These are phyloP conservation scores for Pangasius mekongensis DNA, from an alignment of 2,797 vertebrate genomes.

Conservation along the genomic window DNA sequence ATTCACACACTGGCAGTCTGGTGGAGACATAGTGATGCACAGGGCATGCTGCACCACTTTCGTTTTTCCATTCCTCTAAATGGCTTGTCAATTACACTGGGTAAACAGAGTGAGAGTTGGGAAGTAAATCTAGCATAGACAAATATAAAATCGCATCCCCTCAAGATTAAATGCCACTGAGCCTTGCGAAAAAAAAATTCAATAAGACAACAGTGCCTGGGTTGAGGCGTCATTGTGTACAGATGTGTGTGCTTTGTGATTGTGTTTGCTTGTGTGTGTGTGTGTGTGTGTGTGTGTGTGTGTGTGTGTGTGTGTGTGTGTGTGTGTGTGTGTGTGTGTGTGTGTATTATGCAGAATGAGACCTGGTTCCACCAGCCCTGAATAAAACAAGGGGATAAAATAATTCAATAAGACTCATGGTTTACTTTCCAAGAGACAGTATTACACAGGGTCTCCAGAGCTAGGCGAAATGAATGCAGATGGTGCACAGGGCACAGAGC, in stretches of 20 bases:
- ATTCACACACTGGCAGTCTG: constrained; percentile 28
- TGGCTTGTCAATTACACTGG: constrained; percentile 64
- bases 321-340: constrained; percentile 21
- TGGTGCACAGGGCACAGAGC: constrained; percentile 39
- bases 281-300: constrained; percentile 29
- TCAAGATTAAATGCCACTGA: constrained; percentile 63
- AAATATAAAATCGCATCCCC: constrained; percentile 62
- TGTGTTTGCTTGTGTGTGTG: constrained; percentile 39
- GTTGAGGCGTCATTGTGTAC: constrained; percentile 50
- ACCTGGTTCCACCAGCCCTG: constrained; percentile 36
- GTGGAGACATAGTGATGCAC: constrained; percentile 54
- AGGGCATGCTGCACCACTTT: constrained; percentile 57
- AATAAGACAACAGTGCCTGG: constrained; percentile 50
- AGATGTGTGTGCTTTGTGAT: constrained; percentile 47
- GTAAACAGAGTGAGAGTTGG: constrained; percentile 61
- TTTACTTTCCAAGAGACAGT: constrained; percentile 51
- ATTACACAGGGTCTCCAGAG: constrained; percentile 49
- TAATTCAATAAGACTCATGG: constrained; percentile 55
- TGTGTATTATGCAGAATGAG: constrained; percentile 40
- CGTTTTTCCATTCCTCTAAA: constrained; percentile 59
- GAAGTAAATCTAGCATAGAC: constrained; percentile 61
- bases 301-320: constrained; percentile 24
- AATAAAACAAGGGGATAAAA: constrained; percentile 53
- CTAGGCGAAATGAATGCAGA: constrained; percentile 50
- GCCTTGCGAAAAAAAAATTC: constrained; percentile 59